Base-by-base conservation (phyloP, 2,113 vertebrate genomes). In the Pachyramphus minor region DNA sequence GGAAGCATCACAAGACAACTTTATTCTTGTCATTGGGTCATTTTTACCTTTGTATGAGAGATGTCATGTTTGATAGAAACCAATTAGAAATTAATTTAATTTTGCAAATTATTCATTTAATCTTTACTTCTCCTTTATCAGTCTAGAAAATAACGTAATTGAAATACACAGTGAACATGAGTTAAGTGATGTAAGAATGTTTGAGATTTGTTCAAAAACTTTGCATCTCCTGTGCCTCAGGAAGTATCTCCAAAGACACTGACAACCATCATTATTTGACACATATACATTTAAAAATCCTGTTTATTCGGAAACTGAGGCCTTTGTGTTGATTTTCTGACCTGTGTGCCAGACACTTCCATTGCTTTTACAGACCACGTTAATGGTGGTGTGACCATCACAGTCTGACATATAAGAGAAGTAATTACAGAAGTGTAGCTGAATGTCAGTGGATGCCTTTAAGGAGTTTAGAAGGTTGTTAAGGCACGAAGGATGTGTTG, bases 31-130 rank as follows among this genome's bases (percentile, higher is more conserved):
- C 89, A 86, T 67, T 81, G 81, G 90, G 91, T 97, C 72, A 95
- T 88, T 94, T 94, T 92, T 95, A 88, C 86, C 89, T 96, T 93
- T 87, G 49, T 95, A 81, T 60, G 92, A 93, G 83, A 93, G 52
- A 45, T 92, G 24, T 79, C 42, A 52, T 71, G 56, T 69, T 97
- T 96, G 64, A 96, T 95, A 90, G 84, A 94, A 96, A 96, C n/a
- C 60, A 95, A 47, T 95, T 96, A 96, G 86, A 95, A 94, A 52
- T 85, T 96, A 96, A 96, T 84, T 97, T 97, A 87, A 95, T 97
- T 97, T 96, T 90, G 44, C 14, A 97, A 96, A 95, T 92, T 93
- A 55, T 95, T 97, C 33, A 87, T 91, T 97, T 97, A 97, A 95
- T 96, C 71, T 91, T 95, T 92, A 67, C 69, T 80, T 97, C 75